Conservation (phyloP, 2,888 invertebrate genomes). For the Drosophila buzzatii region DNA sequence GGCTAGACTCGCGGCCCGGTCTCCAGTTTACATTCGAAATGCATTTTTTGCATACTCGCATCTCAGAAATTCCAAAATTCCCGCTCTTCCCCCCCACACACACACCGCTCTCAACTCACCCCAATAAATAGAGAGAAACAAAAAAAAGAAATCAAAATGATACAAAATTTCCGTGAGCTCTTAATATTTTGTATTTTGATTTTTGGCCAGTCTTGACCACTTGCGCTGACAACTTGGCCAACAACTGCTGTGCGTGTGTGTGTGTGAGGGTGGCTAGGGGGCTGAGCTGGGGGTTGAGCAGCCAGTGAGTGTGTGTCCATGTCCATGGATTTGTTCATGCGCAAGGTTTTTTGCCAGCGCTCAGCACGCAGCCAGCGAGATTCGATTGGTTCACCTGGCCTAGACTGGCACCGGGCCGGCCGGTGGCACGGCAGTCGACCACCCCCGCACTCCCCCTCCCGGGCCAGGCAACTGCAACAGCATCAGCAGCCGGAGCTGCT, state of each 20-base stretch:
- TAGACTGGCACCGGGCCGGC: constrained; percentile 40
- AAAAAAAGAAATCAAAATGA: constrained; percentile 8
- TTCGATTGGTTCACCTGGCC: constrained; percentile 45
- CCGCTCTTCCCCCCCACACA: background rate
- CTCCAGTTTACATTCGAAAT: constrained; percentile 69
- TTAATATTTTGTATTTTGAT: constrained; percentile 23
- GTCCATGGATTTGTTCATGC: constrained; percentile 85
- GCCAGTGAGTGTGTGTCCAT: constrained; percentile 65
- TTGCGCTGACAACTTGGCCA: constrained; percentile 7
- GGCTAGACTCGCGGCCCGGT: constrained; percentile 67
- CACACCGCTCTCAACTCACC: background rate
- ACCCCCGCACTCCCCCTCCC: too few relatives aligned
- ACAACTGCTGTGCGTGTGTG: constrained; percentile 1
- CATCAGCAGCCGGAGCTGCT: constrained; percentile 17
- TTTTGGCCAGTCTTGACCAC: constrained; percentile 18
- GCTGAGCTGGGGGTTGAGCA: constrained; percentile 9
- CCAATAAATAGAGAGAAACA: background rate
- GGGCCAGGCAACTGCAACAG: background rate
- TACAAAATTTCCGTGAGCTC: constrained; percentile 65
- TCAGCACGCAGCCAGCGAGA: constrained; percentile 13
- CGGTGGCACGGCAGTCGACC: constrained; percentile 2
- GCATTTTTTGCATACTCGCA: constrained; percentile 66
- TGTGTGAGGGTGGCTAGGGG: background rate
- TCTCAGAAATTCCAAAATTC: constrained; percentile 45
- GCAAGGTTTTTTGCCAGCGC: constrained; percentile 79